These are phyloP conservation scores for Polydrusus pterygomalis DNA, from an alignment of 2,888 invertebrate species.

Conservation along the genomic window DNA sequence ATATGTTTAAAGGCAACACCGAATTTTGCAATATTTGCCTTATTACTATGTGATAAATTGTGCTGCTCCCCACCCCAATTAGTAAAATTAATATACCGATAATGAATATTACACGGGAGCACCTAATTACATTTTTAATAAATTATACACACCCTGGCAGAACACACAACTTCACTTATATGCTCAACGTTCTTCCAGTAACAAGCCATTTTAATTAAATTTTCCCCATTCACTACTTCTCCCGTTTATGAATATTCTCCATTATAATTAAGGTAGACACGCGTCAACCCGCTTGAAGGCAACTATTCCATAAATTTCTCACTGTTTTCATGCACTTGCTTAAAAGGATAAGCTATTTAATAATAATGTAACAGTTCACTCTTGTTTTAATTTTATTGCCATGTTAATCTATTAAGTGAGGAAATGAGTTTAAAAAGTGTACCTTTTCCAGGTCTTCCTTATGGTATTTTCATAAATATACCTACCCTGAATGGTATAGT, in stretches of 20 bases:
- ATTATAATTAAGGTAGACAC: conserved; percentile 68
- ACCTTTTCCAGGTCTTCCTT: too few relatives aligned
- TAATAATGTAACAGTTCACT: conserved; percentile 54
- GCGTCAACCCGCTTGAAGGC: conserved; percentile 64
- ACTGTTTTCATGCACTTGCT: conserved; percentile 48
- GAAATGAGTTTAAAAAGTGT: too few relatives aligned
- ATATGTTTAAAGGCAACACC: too few relatives aligned
- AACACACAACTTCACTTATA: conserved; percentile 60
- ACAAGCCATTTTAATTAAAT: conserved; percentile 68
- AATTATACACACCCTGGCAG: conserved; percentile 63
- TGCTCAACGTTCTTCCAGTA: conserved; percentile 64
- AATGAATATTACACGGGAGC: conserved; percentile 62
- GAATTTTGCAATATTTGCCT: neutral
- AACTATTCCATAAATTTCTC: conserved; percentile 64
- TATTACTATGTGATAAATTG: conserved; percentile 46
- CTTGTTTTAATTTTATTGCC: conserved; percentile 52
- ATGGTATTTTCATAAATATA: too few relatives aligned
- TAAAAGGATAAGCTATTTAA: conserved; percentile 52
- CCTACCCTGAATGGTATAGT: too few relatives aligned
- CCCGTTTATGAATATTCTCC: conserved; percentile 66
- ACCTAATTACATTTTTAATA: conserved; percentile 64
- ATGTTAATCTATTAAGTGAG: conserved; percentile 44
- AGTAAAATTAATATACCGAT: conserved; percentile 63
- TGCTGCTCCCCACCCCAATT: conserved; percentile 57
- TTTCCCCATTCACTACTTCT: conserved; percentile 65